A percentile compares a stretch with the other conserved stretches of the same genome.
phyloP scores from a whole-genome alignment of 2,888 invertebrate species.

The Taphrorychus bicolor region DNA sequence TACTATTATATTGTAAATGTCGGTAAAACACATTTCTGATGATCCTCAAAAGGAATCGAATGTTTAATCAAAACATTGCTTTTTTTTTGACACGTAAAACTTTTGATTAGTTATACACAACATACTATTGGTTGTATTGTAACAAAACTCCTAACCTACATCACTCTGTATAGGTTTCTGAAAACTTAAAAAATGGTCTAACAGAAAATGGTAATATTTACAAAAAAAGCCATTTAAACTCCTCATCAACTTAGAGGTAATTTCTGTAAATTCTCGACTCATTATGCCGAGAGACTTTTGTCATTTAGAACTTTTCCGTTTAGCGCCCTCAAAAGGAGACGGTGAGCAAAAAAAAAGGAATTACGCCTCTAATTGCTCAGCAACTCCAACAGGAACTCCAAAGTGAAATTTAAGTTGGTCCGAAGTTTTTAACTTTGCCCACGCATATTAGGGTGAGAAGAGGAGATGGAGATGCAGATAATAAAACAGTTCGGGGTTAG shows the following conservation, averaged over 20 bases:
- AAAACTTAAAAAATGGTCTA: neutral
- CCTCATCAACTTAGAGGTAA: neutral
- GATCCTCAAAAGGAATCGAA: no score
- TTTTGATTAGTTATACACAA: no score
- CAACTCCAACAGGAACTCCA: slow-evolving; percentile 27
- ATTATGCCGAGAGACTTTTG: slow-evolving; percentile 23
- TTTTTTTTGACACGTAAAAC: no score
- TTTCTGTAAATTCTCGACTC: slow-evolving; percentile 14
- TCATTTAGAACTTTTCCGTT: slow-evolving; percentile 31
- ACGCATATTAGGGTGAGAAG: slow-evolving; percentile 1
- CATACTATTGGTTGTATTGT: no score
- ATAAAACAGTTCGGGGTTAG: no score
- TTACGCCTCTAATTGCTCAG: slow-evolving; percentile 25
- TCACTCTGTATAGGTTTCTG: neutral
- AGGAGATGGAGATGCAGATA: neutral
- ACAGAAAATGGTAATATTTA: neutral
- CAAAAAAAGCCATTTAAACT: neutral
- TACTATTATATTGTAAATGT: no score
- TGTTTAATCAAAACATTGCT: no score
- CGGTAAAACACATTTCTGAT: no score
- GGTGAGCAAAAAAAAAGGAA: slow-evolving; percentile 15
- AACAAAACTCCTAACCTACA: neutral
- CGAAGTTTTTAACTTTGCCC: slow-evolving; percentile 13
- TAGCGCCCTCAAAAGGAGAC: slow-evolving; percentile 12
- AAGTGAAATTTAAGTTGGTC: slow-evolving; percentile 34